Evolutionary conservation across 2,888 invertebrate genomes (phyloP), one percentile per base, ranked within the genome.

Genomic region (Pollenia angustigena): DNA sequence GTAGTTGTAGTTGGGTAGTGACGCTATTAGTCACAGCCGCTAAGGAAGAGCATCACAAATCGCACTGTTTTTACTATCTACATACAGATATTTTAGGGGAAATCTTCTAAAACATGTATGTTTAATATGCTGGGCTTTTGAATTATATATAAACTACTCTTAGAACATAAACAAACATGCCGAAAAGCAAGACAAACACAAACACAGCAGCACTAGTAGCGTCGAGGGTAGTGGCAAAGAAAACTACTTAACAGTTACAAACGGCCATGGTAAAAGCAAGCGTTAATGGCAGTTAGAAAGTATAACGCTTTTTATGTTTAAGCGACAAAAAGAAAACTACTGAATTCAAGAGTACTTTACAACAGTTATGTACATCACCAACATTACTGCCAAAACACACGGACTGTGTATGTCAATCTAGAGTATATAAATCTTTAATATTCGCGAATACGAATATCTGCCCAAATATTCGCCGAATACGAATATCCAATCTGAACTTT

Each of bases 241-340:
- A 66, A 84, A 87, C 87, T 81, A 87, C 81, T 87, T 84, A 81
- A 82, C 85, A 82, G 54, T 69, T 75, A 69, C 81, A 66, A 84
- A 75, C 76, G 87, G 75, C 87, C 80, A 74, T 74, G 86, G 44
- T n/a, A 78, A 82, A 85, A 62, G 80, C 66, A 85, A 80, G 87
- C 88, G 82, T 88, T 88, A 88, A 88, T 87, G 81, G 82, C 85
- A 81, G 69, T 32, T 32, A 32, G 32, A 76, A 66, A 81, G 78
- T 81, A 60, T 79, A 81, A 81, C 48, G 79, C 69, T 86, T 85
- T 87, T 83, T 83, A 85, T 85, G 68, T 58, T n/a, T 46, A 66
- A 78, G 79, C 62, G 60, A 23, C 46, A 68, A 56, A 52, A 44
- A 81, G 64, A 72, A 68, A 42, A 68, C 46, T 64, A 69, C 74